phyloP scores from a whole-genome alignment of 2,888 invertebrate species.

The Syrista parreyssii region DNA sequence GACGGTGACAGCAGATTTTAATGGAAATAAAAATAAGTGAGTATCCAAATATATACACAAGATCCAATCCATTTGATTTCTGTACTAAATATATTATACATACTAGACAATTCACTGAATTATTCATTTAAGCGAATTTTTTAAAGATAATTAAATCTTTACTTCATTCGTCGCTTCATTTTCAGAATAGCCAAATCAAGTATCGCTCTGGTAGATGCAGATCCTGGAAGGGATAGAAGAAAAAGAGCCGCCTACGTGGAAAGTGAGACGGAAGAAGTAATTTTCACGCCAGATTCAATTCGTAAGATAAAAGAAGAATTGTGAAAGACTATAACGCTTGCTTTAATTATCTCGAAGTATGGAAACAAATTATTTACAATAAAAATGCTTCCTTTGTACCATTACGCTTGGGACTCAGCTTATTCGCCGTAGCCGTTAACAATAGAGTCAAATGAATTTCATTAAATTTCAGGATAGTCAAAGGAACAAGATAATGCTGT shows the following conservation, averaged over 20 bases:
- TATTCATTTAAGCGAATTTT: not conserved
- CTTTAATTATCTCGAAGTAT: not conserved
- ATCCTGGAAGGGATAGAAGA: conserved; percentile 43
- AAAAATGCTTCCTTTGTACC: conserved; percentile 8
- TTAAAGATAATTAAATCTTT: not conserved
- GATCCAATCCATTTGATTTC: not conserved
- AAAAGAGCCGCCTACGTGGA: conserved; percentile 41
- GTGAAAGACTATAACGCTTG: conserved; percentile 22
- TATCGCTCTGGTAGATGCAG: conserved; percentile 45
- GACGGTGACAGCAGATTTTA: conserved; percentile 69
- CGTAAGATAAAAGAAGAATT: conserved; percentile 42
- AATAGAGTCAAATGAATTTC: not conserved
- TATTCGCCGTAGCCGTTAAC: not conserved
- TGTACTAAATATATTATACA: not conserved
- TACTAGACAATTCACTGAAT: not conserved
- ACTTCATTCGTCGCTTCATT: not conserved
- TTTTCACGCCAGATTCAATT: conserved; percentile 34
- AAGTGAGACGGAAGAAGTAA: conserved; percentile 39
- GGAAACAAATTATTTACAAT: conserved; percentile 6
- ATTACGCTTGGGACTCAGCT: not conserved
- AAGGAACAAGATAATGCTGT: not conserved
- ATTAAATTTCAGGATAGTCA: conserved; percentile 1
- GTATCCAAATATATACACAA: not conserved
- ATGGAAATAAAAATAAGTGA: conserved; percentile 50
- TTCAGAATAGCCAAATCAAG: conserved; percentile 39